Conservation (phyloP, 2,113 vertebrate species). For the Corythaeola cristata region DNA sequence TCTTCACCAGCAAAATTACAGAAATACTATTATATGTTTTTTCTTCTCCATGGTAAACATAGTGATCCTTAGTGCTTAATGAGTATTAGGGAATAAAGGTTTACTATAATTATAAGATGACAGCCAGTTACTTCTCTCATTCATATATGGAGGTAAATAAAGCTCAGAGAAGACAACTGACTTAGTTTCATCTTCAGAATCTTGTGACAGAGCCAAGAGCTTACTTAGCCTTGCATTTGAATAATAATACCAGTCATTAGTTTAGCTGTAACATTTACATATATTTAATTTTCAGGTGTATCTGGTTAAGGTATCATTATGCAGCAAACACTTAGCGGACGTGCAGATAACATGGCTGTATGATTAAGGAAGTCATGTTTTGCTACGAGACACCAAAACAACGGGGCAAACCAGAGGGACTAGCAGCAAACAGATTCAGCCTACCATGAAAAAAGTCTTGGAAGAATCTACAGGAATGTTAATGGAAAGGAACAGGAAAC, state of each 20-base stretch:
- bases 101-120: neutral
- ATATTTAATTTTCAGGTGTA: neutral
- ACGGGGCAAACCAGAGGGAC: neutral
- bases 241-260: neutral
- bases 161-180: neutral
- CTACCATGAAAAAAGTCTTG: neutral
- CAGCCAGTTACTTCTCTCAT: neutral
- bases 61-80: neutral
- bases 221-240: neutral
- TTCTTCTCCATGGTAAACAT: neutral
- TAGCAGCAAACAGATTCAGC: neutral
- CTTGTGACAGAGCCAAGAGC: neutral
- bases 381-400: neutral
- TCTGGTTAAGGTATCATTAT: neutral
- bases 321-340: neutral
- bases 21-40: neutral
- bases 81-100: neutral
- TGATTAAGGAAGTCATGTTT: neutral
- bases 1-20: neutral
- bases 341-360: rapidly evolving
- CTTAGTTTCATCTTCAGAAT: neutral
- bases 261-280: neutral
- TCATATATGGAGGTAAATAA: neutral
- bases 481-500: neutral
- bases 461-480: neutral